Evolutionary conservation across 1,140 invertebrate genomes (phyloP), one percentile per base, ranked within the genome.

Genomic region (Drosophila ficusphila): DNA sequence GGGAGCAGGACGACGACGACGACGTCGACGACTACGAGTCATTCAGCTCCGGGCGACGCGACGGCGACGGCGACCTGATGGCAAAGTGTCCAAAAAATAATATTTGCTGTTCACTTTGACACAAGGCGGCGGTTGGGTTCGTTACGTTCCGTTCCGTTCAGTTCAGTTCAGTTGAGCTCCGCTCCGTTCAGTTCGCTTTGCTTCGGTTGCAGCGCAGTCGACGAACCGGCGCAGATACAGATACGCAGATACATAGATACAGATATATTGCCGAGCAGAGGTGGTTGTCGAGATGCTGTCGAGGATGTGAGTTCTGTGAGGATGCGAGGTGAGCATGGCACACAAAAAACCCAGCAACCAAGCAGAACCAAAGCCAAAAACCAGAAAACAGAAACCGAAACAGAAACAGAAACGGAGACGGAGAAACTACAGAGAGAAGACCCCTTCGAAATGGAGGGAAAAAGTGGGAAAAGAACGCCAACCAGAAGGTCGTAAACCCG

Each of bases 21-120:
- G 29, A 33, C 71, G 52, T 47, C 21, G 29, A 33, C 18, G 33
- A 21, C 23, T 25, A 27, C 39, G 41, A 49, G 48, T 71, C 31
- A 19, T 31, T 62, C 7, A 29, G 69, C 70, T 73, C 56, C 70
- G 69, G 78, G 73, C 76, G 62, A 86, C 81, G 76, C 81, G 76
- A 69, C 76, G 79, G 75, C 77, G 86, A 81, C 74, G 79, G 75
- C 77, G 86, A 81, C 74, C 79, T 89, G 77, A 90, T 86, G 81
- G 79, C 78, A 90, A 90, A 82, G 74, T 90, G 86, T 85, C 86
- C 81, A 90, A 86, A 86, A 85, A 82, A 82, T 89, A 90, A 90
- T 88, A 89, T 88, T 88, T 88, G 83, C 82, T 81, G 82, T 86
- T 86, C 81, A 81, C 68, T 86, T 88, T 88, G 82, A 88, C 82